phyloP scores from a whole-genome alignment of 2,888 invertebrate species.

The Pasiphila rectangulata region DNA sequence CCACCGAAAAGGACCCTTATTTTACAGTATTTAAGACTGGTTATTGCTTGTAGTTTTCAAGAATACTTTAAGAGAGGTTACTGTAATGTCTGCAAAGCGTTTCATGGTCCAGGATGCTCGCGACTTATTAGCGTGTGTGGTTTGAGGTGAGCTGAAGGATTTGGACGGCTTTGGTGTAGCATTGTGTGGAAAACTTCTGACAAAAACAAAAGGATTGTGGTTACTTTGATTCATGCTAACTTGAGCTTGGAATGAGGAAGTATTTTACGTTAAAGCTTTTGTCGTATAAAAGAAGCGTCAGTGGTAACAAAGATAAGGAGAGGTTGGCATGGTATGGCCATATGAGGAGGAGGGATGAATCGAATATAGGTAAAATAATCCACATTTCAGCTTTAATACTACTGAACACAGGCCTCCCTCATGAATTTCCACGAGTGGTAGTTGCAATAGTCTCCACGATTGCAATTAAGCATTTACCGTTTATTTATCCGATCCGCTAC shows the following conservation, averaged over 20 bases:
- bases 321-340: too few species aligned
- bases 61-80: conserved; percentile 11
- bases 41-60: neutral
- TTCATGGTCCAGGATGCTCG: conserved; percentile 27
- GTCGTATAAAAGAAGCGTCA: too few species aligned
- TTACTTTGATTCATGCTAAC: conserved; percentile 18
- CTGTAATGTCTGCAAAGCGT: conserved; percentile 25
- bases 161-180: conserved; percentile 16
- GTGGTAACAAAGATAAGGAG: too few species aligned
- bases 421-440: too few species aligned
- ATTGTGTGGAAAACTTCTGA: conserved; percentile 25
- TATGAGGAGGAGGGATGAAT: too few species aligned
- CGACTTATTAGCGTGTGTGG: conserved; percentile 33
- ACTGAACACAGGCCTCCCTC: too few species aligned
- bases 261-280: neutral
- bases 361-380: too few species aligned
- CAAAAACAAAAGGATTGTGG: conserved; percentile 24
- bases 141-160: conserved; percentile 25
- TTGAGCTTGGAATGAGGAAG: conserved; percentile 9
- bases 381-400: too few species aligned
- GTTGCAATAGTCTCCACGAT: too few species aligned
- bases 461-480: too few species aligned
- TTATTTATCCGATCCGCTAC: too few species aligned
- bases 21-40: neutral
- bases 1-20: conserved; percentile 1